These are phyloP conservation scores for Thalassophryne amazonica DNA, from an alignment of 2,797 vertebrate genomes.

Conservation along the genomic window DNA sequence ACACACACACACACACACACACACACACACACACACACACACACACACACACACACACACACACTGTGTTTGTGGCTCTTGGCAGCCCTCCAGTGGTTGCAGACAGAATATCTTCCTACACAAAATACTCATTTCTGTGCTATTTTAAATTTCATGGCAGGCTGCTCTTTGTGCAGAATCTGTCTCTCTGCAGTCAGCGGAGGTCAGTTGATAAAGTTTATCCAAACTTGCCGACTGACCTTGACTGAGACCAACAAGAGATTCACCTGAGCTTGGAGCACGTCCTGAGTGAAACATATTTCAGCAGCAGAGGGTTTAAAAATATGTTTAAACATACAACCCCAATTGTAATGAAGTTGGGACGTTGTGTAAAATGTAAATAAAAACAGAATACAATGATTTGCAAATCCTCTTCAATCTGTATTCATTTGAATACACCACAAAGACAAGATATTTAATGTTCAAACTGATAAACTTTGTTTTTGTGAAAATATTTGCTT, in stretches of 20 bases:
- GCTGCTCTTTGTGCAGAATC: not conserved
- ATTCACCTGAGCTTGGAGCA: slow-evolving; percentile 5
- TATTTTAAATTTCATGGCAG: not conserved
- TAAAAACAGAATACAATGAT: too few species aligned
- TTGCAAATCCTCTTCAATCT: too few species aligned
- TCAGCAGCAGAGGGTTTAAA: slow-evolving; percentile 14
- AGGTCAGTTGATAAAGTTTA: slow-evolving; percentile 18
- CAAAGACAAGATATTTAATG: too few species aligned
- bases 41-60: not conserved
- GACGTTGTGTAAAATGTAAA: too few species aligned
- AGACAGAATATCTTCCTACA: not conserved
- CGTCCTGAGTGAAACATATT: slow-evolving; percentile 1
- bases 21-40: not conserved
- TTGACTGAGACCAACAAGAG: slow-evolving; percentile 12
- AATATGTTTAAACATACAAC: too few species aligned
- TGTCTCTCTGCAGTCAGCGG: not conserved
- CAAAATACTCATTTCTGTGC: not conserved
- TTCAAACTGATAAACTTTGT: too few species aligned
- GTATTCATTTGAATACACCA: too few species aligned
- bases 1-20: not conserved
- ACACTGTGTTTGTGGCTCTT: not conserved
- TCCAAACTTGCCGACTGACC: slow-evolving; percentile 16
- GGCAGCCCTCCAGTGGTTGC: slow-evolving; percentile 46
- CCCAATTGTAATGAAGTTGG: too few species aligned
- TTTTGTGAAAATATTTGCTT: too few species aligned